phyloP scores from a whole-genome alignment of 2,113 vertebrate species.

The Physeter macrocephalus region DNA sequence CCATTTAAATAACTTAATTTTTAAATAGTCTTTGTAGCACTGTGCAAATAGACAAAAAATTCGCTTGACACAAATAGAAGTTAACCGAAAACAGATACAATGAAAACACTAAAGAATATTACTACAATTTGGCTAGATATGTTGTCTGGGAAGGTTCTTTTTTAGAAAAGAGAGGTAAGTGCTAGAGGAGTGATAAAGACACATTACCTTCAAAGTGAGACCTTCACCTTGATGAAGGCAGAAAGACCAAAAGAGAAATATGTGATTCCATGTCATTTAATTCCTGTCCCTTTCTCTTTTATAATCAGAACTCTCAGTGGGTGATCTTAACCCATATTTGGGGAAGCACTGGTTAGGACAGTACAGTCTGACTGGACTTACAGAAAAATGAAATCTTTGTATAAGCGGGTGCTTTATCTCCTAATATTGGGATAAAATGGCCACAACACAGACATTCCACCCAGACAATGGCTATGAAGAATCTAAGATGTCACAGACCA shows the following conservation, averaged over 20 bases:
- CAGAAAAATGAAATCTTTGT: neutral
- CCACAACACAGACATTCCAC: neutral
- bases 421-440: neutral
- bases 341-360: neutral
- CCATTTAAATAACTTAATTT: neutral
- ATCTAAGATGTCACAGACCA: neutral
- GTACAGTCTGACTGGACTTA: neutral
- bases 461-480: neutral
- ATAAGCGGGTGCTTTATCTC: neutral
- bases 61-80: neutral
- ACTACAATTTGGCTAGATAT: neutral
- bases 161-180: neutral
- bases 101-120: neutral
- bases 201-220: neutral
- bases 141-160: neutral
- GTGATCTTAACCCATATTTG: neutral
- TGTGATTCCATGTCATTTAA: neutral
- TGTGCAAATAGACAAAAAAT: neutral
- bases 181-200: neutral
- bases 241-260: neutral
- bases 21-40: neutral
- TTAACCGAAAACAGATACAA: slow-evolving; percentile 3
- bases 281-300: neutral
- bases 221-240: neutral
- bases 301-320: neutral